These are phyloP conservation scores for Thalpophila matura DNA, from an alignment of 2,888 invertebrate genomes.

Conservation along the genomic window DNA sequence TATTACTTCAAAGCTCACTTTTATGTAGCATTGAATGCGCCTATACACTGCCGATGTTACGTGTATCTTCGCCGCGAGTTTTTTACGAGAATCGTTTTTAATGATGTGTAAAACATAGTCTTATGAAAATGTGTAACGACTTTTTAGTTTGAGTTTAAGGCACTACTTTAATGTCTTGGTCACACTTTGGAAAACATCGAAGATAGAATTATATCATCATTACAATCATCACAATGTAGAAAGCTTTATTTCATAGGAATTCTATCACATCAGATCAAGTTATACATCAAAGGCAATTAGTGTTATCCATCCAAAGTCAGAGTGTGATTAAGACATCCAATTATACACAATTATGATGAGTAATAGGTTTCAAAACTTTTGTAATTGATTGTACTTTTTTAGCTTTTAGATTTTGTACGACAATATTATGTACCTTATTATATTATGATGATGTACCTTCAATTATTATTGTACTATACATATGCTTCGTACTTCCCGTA, in stretches of 20 bases:
- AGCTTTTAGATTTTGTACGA: conserved; percentile 74
- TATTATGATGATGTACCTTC: no score
- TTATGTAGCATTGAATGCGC: conserved; percentile 56
- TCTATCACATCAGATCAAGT: conserved; percentile 7
- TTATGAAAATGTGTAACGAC: conserved; percentile 71
- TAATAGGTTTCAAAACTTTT: conserved; percentile 64
- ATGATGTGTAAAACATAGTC: conserved; percentile 60
- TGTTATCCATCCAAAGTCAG: conserved; percentile 40
- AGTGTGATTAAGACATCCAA: conserved; percentile 44
- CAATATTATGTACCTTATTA: no score
- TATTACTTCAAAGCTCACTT: conserved; percentile 49
- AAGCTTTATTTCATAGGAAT: not conserved
- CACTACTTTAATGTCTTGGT: conserved; percentile 48
- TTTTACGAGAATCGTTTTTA: conserved; percentile 47
- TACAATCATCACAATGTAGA: not conserved
- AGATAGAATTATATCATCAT: conserved; percentile 6
- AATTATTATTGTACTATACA: conserved; percentile 40
- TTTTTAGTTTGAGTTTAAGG: conserved; percentile 58
- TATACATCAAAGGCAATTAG: not conserved
- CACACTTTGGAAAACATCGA: conserved; percentile 56
- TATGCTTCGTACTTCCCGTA: conserved; percentile 51
- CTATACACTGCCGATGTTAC: conserved; percentile 56
- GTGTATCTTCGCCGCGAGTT: conserved; percentile 38
- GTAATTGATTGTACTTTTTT: conserved; percentile 67
- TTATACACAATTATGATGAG: conserved; percentile 26